Percentiles rank a stretch among this genome's conserved stretches.
phyloP scores from a whole-genome alignment of 2,888 invertebrate species.

The Galerucella nymphaeae region DNA sequence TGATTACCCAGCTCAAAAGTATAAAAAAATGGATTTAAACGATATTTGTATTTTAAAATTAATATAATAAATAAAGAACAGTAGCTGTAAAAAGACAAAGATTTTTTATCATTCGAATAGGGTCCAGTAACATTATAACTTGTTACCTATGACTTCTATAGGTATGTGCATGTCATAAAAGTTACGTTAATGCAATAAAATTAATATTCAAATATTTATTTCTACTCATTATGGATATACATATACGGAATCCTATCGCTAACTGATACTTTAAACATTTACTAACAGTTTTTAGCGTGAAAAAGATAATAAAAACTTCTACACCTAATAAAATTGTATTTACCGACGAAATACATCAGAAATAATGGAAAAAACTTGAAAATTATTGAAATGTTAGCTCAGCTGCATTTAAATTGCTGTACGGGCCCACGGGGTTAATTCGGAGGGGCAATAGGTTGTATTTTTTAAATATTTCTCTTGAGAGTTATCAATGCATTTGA shows the following conservation, averaged over 20 bases:
- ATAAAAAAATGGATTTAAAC: too few species aligned
- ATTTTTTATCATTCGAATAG: background rate
- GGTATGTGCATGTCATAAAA: constrained; percentile 5
- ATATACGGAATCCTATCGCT: constrained; percentile 32
- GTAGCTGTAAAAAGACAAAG: background rate
- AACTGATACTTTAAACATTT: constrained; percentile 45
- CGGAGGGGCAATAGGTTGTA: background rate
- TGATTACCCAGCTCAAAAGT: too few species aligned
- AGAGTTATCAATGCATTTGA: too few species aligned
- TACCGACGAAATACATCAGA: constrained; percentile 45
- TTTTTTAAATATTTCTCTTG: background rate
- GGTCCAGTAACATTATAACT: constrained; percentile 1
- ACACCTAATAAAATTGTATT: constrained; percentile 44
- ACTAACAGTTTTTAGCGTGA: constrained; percentile 50
- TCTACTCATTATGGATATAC: constrained; percentile 23
- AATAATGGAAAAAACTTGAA: constrained; percentile 48
- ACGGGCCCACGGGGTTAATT: too few species aligned
- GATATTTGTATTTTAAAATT: too few species aligned
- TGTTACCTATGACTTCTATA: background rate
- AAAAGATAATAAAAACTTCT: constrained; percentile 49
- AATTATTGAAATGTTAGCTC: constrained; percentile 47
- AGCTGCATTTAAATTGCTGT: constrained; percentile 44
- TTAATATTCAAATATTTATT: constrained; percentile 36
- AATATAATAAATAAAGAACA: too few species aligned
- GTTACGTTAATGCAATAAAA: constrained; percentile 32